These are phyloP conservation scores for Phrynosoma platyrhinos DNA, from an alignment of 2,113 vertebrate species.

Conservation along the genomic window DNA sequence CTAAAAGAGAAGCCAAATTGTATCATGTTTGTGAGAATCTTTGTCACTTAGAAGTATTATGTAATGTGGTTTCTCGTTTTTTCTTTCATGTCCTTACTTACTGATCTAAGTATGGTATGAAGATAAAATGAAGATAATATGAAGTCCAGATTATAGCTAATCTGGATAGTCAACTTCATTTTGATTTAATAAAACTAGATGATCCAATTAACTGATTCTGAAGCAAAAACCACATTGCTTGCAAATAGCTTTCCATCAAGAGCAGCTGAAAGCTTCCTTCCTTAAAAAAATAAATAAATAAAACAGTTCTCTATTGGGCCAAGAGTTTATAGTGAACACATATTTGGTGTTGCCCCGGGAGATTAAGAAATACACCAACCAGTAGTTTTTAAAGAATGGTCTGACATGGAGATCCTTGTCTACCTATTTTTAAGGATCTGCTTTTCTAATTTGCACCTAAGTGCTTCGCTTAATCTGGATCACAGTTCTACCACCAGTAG, in stretches of 20 bases:
- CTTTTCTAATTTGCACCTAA: not conserved
- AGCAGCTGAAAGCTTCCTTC: not conserved
- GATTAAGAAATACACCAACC: not conserved
- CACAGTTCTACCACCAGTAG: too few species aligned
- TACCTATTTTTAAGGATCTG: not conserved
- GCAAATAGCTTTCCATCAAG: not conserved
- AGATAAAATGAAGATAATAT: too few species aligned
- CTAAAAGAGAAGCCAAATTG: not conserved
- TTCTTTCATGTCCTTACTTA: not conserved
- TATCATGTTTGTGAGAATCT: conserved; percentile 16
- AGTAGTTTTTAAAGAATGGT: not conserved
- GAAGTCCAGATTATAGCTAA: not conserved
- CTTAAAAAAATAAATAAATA: not conserved
- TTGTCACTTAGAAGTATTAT: not conserved
- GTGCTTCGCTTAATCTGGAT: too few species aligned
- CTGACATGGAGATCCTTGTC: not conserved
- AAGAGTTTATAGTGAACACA: not conserved
- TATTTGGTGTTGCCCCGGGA: not conserved
- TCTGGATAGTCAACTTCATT: conserved; percentile 43
- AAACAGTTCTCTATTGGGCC: not conserved
- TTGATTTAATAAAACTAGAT: conserved; percentile 33
- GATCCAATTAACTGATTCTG: conserved; percentile 31
- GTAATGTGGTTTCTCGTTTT: not conserved
- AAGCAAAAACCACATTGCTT: not conserved
- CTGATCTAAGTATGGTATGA: not conserved